phyloP scores from a whole-genome alignment of 2,797 vertebrate genomes.

The Poeciliopsis gracilis region DNA sequence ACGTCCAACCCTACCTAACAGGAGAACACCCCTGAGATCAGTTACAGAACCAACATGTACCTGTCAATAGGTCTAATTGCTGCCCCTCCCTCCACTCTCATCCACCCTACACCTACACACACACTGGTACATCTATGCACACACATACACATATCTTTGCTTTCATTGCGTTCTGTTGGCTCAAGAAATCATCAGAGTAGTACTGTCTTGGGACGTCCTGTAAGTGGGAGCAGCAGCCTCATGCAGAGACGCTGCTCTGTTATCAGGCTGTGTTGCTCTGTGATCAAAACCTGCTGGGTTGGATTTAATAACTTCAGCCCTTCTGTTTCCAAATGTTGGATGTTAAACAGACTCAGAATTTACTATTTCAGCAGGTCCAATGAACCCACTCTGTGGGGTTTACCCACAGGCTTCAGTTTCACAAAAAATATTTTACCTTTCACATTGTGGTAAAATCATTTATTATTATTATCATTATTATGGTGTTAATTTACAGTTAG shows the following conservation, averaged over 20 bases:
- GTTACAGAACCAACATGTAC: conserved; percentile 79
- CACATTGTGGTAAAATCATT: conserved; percentile 1
- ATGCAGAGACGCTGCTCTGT: conserved; percentile 15
- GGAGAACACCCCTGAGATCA: conserved; percentile 78
- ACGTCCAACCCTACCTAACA: conserved; percentile 71
- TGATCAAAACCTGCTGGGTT: conserved; percentile 37
- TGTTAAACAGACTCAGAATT: not conserved
- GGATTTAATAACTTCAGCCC: conserved; percentile 7
- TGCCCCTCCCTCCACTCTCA: not conserved
- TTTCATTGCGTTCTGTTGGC: conserved; percentile 57
- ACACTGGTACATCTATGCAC: conserved; percentile 1
- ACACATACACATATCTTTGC: conserved; percentile 46
- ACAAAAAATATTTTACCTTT: conserved; percentile 17
- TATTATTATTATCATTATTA: conserved; percentile 16
- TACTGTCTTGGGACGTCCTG: conserved; percentile 27
- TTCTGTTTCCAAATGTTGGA: not conserved
- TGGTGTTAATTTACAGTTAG: conserved; percentile 21
- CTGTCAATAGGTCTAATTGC: conserved; percentile 73
- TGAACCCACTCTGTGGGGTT: not conserved
- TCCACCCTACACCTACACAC: not conserved
- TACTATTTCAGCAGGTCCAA: conserved; percentile 4
- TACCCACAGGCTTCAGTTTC: not conserved
- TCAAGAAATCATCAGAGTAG: conserved; percentile 51
- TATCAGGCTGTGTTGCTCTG: conserved; percentile 16
- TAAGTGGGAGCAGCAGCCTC: conserved; percentile 45